phyloP scores from a whole-genome alignment of 2,113 vertebrate species.

The Lycaon pictus region DNA sequence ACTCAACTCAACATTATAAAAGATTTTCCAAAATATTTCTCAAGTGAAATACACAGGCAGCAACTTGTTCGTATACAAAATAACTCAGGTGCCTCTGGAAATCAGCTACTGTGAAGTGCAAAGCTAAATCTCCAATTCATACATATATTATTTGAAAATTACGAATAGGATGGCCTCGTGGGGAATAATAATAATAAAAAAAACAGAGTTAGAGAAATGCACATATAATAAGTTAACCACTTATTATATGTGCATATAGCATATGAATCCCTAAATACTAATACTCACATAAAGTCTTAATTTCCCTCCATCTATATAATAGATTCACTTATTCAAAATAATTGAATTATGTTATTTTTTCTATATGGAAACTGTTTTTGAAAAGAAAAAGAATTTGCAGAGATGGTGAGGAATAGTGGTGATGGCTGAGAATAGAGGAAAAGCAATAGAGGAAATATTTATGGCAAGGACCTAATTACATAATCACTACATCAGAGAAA shows the following conservation, averaged over 20 bases:
- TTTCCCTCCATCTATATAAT: slow-evolving; percentile 21
- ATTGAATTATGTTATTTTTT: neutral
- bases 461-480: neutral
- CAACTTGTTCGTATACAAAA: slow-evolving; percentile 66
- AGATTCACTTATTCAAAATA: neutral
- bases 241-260: neutral
- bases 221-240: neutral
- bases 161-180: neutral
- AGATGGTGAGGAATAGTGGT: neutral
- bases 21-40: slow-evolving; percentile 77
- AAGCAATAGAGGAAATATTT: slow-evolving; percentile 12
- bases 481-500: slow-evolving; percentile 19
- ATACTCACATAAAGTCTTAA: neutral
- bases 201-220: neutral
- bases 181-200: neutral
- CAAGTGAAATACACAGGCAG: slow-evolving; percentile 73
- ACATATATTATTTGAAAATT: slow-evolving; percentile 53
- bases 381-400: neutral
- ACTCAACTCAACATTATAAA: slow-evolving; percentile 46
- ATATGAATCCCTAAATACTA: neutral
- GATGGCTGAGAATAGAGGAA: neutral
- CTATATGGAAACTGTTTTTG: neutral
- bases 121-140: slow-evolving; percentile 60
- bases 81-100: slow-evolving; percentile 65
- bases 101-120: slow-evolving; percentile 67